Evolutionary conservation across 2,797 vertebrate genomes (phyloP), one percentile per base, ranked within the genome.

Genomic region (Acanthurus leucopareius): DNA sequence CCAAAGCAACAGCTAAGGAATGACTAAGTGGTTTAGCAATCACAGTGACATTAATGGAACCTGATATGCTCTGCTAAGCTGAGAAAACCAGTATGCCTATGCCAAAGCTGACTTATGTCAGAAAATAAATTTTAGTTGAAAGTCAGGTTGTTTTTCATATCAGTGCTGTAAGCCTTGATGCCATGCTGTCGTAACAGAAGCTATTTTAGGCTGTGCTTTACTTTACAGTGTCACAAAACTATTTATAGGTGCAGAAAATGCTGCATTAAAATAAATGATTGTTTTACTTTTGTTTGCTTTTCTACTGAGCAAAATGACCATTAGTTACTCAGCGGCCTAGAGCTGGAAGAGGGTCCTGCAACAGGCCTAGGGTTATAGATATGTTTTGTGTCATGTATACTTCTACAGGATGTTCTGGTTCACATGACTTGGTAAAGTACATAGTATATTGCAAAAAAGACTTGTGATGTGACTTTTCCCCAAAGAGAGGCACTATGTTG

Each of bases 11-110:
- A 53, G 70, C 51, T 28, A 65, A 64, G 45, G 62, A 71, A 66
- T 38, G 49, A 83, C 60, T 81, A 68, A 84, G 75, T 80, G 70
- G 47, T 86, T 84, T 51, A 78, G 67, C 79, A 79, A 82, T 88
- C 75, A 77, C 54, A 56, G 51, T 85, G 80, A 89, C 66, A 10
- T 75, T 90, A 89, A 89, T 93, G 77, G 86, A 82, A 84, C 54
- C 35, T 70, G 72, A 86, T 85, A 71, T 19, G 66, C 40, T 47
- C 51, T 44, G 75, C 13, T 76, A 20, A 53, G 47, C 51, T 56
- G 69, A 75, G 75, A 84, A 79, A 87, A 84, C 58, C 38, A 73
- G 66, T 60, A 40, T 6, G 40, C 61, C 57, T 6, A 25, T 63
- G 71, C 67, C 73, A 67, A 74, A 84, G 75, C 63, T 73, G 81